Base-by-base conservation (phyloP, 2,888 invertebrate species). In the Exocentrus adspersus region DNA sequence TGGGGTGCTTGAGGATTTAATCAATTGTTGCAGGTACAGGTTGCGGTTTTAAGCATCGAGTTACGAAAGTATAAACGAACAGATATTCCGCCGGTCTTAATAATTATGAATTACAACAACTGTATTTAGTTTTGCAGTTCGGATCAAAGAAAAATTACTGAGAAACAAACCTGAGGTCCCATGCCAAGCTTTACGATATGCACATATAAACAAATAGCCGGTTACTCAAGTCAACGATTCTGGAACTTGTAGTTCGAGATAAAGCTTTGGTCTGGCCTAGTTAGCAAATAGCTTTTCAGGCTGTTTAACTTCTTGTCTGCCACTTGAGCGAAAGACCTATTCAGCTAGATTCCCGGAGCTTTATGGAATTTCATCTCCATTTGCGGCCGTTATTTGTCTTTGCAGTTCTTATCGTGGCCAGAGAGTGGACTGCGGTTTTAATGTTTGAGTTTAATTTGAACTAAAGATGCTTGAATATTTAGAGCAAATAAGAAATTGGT, bases 241-340 rank as follows among this genome's bases (percentile, higher is more conserved):
- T 16, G 53, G 21, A 42, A 54, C 43, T 43, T 54, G 14, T 10
- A 54, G 54, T 43, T 43, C 19, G 43, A 16, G 24, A 43, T 19
- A 19, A 43, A 42, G 21, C 21, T 54, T 54, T 54, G 54, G 54
- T 43, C 43, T 43, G 24, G 28, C 43, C 28, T 54, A n/a, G 30
- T 57, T 32, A 45, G 46, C 46, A 57, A 57, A 57, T 32, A 57
- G 51, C 42, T 30, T 30, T 20, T 57, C 32, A 7, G 57, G 19
- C n/a, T 46, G 57, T 57, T 57, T 57, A 32, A 57, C 19, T 57
- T 54, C 54, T 54, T 28, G 57, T 46, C 46, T 57, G 46, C 3
- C 57, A 57, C 46, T 57, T n/a, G 57, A n/a, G n/a, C 20, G 42
- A 57, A 46, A 46, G 32, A 45, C 24, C 14, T 10, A n/a, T 54